These are phyloP conservation scores for Solea senegalensis DNA, from an alignment of 2,113 vertebrate species.

Conservation along the genomic window DNA sequence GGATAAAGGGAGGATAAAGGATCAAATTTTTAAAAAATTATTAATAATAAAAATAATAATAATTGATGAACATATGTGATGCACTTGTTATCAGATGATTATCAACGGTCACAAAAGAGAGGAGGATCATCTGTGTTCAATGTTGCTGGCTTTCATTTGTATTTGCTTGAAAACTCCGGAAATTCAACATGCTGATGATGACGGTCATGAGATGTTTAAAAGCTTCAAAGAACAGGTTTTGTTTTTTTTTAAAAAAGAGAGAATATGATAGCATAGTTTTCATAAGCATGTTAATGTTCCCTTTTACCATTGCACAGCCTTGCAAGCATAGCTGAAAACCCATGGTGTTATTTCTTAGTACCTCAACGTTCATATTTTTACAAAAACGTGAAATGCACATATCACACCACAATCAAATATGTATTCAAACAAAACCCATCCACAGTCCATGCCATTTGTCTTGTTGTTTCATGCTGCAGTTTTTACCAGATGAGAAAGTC, in stretches of 20 bases:
- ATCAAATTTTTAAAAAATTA: too few species aligned
- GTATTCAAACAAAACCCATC: background rate
- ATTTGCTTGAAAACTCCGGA: background rate
- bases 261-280: too few species aligned
- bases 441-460: constrained; percentile 44
- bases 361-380: background rate
- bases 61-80: too few species aligned
- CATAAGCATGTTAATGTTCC: too few species aligned
- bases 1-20: too few species aligned
- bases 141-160: background rate
- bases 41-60: too few species aligned
- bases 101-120: too few species aligned
- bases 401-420: constrained; percentile 13
- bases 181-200: background rate
- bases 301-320: too few species aligned
- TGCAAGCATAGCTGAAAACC: too few species aligned
- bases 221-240: too few species aligned
- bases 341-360: background rate
- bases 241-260: too few species aligned
- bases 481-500: constrained; percentile 83
- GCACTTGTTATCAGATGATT: too few species aligned
- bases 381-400: background rate
- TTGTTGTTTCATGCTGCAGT: constrained; percentile 71
- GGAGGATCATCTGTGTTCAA: background rate
- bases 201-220: background rate